Evolutionary conservation across 2,797 vertebrate genomes (phyloP).

Genomic region (Pempheris klunzingeri): DNA sequence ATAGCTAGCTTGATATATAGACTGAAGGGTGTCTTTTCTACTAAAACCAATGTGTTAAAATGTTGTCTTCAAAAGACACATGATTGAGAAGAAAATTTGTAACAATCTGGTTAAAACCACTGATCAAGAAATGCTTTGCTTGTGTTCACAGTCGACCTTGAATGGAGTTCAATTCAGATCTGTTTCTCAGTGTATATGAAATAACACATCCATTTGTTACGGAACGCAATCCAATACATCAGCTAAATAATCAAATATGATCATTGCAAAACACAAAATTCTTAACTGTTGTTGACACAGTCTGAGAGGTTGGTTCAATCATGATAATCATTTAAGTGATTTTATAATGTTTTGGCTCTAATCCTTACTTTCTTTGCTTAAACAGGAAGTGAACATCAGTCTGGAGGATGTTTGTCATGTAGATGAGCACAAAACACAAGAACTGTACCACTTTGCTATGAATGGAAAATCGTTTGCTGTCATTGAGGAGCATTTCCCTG

Average conservation of each 20-base stretch:
- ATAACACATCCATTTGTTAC: not conserved
- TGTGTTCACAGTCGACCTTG: no score
- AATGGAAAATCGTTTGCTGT: conserved; percentile 96
- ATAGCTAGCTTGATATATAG: not conserved
- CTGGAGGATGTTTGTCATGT: conserved; percentile 87
- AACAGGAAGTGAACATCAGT: conserved; percentile 92
- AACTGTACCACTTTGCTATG: conserved; percentile 97
- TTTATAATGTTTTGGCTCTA: not conserved
- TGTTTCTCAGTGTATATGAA: not conserved
- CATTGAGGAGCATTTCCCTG: conserved; percentile 96
- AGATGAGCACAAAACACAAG: conserved; percentile 83
- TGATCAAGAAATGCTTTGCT: not conserved
- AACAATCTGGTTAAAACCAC: no score
- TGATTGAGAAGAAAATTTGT: no score
- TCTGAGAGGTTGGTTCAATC: not conserved
- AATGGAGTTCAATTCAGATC: not conserved
- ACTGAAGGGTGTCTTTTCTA: not conserved
- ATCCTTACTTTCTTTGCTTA: conserved; percentile 29
- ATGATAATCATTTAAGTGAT: not conserved
- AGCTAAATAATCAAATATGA: not conserved
- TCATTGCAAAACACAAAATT: not conserved
- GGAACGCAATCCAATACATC: not conserved
- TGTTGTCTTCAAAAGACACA: no score
- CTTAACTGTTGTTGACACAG: not conserved
- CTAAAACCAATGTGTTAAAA: not conserved